Evolutionary conservation across 2,888 invertebrate species (phyloP), one percentile per base, ranked within the genome.

Genomic region (Dascillus cervinus): DNA sequence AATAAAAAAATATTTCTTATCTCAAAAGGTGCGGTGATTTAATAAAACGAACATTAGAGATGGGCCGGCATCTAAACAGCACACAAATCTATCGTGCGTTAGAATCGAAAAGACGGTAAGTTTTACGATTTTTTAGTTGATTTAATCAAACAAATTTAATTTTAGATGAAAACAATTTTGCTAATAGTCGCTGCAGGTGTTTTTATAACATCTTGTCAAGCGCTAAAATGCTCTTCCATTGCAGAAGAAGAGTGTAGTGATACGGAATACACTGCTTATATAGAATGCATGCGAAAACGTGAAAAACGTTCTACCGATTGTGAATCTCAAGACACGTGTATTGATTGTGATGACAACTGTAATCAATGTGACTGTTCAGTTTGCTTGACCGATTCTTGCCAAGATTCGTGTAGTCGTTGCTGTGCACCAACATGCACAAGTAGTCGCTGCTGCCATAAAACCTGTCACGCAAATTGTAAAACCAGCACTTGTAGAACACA

Each of bases 361-460:
- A 23, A 35, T 14, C 26, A 38, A 23, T 60, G 60, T 34, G 54
- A 58, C 29, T 62, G 60, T 37, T 35, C 42, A 22, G 33, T 32
- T 27, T 62, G 55, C 26, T 44, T 55, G 23, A 37, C 36, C 13
- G 39, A 43, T 23, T 26, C 44, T 9, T 53, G 49, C 26, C 34
- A 40, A 22, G 27, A 34, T 9, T 29, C 41, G 4, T 56, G 56
- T 26, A 37, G 42, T 13, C 27, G 30, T 9, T 56, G 55, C 30
- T 58, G 58, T 36, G 44, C 39, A 29, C 43, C 47, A 3, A 54
- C 52, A 32, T 62, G 62, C 37, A 41, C 39, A n/a, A 55, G 54
- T 2, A 49, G 49, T 21, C 53, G 56, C 20, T 65, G 65, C 30
- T 65, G 65, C 37, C 60, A 64, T 37, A 56, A 55, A 38, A 59